Base-by-base conservation (phyloP, 2,888 invertebrate species). In the Drosophila acutilabella region DNA sequence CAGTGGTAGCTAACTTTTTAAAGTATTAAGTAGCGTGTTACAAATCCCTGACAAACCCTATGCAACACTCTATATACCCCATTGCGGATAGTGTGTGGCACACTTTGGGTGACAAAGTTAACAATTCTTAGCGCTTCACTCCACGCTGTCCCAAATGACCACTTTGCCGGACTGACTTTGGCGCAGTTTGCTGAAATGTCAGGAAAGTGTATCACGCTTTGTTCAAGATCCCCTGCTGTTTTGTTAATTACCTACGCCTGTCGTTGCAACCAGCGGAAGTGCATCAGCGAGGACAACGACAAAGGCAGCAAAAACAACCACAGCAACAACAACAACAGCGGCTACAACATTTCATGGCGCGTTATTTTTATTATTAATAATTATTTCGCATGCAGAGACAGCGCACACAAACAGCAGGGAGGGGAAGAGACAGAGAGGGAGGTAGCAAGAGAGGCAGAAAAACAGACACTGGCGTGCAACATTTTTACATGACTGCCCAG, bases 311-410 rank as follows among this genome's bases (percentile, higher is more conserved):
- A 30, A 44, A 50, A 2, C 40, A 58, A 14, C 44, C 53, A n/a
- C 54, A 56, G n/a, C 57, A 53, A 54, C 56, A 62, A 47, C 69
- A 81, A 38, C 33, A 57, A 18, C 42, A 42, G 2, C 54, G 64
- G 20, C 57, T 47, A 51, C 64, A 74, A 68, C 65, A 77, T 69
- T 65, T 71, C 71, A 71, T 78, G 59, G 57, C 75, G 75, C 53
- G 51, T 88, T 83, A 68, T 83, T 78, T 89, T 89, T 89, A 73
- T 87, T 82, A 82, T 71, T 80, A 80, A 82, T 89, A 89, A 83
- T 83, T 71, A 83, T 89, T 81, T 88, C 65, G 54, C 79, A 81
- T 70, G 67, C 89, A 72, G 67, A 61, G 57, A 48, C 45, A 48
- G 41, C 58, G 13, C 18, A 59, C 6, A 47, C 61, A 54, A 38